These are phyloP conservation scores for Podarcis muralis DNA, from an alignment of 2,113 vertebrate species.

Conservation along the genomic window DNA sequence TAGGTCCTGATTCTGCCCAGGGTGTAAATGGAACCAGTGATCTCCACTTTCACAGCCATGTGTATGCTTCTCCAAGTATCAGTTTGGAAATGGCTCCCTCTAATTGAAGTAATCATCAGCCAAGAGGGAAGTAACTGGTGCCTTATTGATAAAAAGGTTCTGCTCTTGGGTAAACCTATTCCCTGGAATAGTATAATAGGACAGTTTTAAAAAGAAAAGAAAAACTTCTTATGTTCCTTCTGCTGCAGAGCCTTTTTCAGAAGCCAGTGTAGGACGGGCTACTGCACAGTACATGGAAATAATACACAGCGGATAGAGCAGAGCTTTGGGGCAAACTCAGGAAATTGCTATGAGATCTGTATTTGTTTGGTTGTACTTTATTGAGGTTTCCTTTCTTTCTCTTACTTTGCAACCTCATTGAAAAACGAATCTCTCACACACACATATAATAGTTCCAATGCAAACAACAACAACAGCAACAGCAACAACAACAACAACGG, in stretches of 20 bases:
- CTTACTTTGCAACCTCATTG: too few species aligned
- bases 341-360: too few species aligned
- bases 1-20: conserved; percentile 45
- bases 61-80: conserved; percentile 39
- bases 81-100: conserved; percentile 40
- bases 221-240: background rate
- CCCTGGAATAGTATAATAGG: conserved; percentile 16
- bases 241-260: background rate
- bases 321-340: background rate
- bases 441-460: too few species aligned
- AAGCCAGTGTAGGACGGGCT: too few species aligned
- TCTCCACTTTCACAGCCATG: conserved; percentile 39
- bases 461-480: too few species aligned
- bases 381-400: too few species aligned
- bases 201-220: background rate
- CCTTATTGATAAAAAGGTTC: conserved; percentile 49
- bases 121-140: conserved; percentile 34
- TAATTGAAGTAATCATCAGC: conserved; percentile 17
- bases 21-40: conserved; percentile 36
- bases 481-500: background rate
- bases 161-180: conserved; percentile 40
- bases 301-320: background rate
- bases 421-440: too few species aligned
- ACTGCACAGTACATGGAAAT: background rate
- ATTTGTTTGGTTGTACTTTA: too few species aligned